Base-by-base conservation (phyloP, 2,888 invertebrate genomes). In the Plemyria rubiginata region DNA sequence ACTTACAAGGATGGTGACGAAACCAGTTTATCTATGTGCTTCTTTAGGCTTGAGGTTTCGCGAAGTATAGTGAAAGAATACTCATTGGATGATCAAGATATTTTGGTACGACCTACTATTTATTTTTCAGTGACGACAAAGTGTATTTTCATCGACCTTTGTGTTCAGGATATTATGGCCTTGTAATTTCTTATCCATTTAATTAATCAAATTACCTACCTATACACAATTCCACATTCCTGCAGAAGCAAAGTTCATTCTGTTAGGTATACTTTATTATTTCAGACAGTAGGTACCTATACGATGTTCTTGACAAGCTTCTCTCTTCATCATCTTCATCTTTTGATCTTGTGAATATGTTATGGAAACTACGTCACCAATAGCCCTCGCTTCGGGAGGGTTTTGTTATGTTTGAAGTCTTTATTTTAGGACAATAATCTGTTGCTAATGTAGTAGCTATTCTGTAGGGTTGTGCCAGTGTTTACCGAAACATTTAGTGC, bases 221-320 rank as follows among this genome's bases (percentile, higher is more conserved):
- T 53, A 43, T 15, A 29, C 28, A 5, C 32, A 32, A 32, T 32
- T 38, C 2, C 2, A 53, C 40, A 29, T 29, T 8, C 41, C 29
- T 13, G 28, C 41, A 22, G 28, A 53, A 28, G 7, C 54, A 54
- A 54, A 54, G 43, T 54, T 15, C 54, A 32, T 43, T 54, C 43
- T 6, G 28, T 13, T 28, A 45, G 12, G 45, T n/a, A n/a, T n/a
- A n/a, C n/a, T n/a, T n/a, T n/a, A n/a, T n/a, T n/a, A n/a, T n/a
- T n/a, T n/a, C n/a, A n/a, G n/a, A n/a, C n/a, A n/a, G n/a, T n/a
- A n/a, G n/a, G n/a, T n/a, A n/a, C n/a, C n/a, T n/a, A n/a, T n/a
- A 12, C 45, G 12, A 54, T 46, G 46, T 46, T 41, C 40, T n/a
- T 52, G 53, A 41, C 13, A 41, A 54, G 43, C n/a, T n/a, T n/a